Percentiles rank a stretch among this genome's conserved stretches.
Evolutionary conservation across 1,140 invertebrate species (phyloP).

Genomic region (Berghia stephanieae): DNA sequence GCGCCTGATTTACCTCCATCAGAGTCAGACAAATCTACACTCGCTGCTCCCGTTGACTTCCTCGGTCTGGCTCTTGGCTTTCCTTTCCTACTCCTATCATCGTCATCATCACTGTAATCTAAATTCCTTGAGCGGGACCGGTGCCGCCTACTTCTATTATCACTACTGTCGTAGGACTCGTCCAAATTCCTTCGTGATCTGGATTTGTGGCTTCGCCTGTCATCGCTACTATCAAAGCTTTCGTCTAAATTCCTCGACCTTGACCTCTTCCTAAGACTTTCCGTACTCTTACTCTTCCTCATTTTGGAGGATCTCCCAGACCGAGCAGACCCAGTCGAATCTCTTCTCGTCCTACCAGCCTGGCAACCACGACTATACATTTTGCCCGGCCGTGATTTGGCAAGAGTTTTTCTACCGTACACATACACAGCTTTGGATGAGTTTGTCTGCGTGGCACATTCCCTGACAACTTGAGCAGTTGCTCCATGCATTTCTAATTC

Average conservation of each 20-base stretch:
- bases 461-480: conserved; percentile 51
- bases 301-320: conserved; percentile 15
- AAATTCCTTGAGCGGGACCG: background rate
- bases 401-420: conserved; percentile 12
- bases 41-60: background rate
- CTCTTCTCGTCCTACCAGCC: background rate
- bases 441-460: conserved; percentile 55
- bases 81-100: background rate
- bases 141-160: too few relatives aligned
- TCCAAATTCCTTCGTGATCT: too few relatives aligned
- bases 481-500: conserved; percentile 42
- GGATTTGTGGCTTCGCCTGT: too few relatives aligned
- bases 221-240: background rate
- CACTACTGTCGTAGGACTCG: too few relatives aligned
- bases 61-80: background rate
- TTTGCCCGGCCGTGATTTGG: background rate
- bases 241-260: conserved; percentile 5
- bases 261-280: conserved; percentile 17
- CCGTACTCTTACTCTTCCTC: conserved; percentile 24
- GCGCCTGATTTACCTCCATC: conserved; percentile 5
- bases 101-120: conserved; percentile 17
- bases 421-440: conserved; percentile 16
- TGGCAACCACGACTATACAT: conserved; percentile 20
- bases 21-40: background rate
- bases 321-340: conserved; percentile 14